These are phyloP conservation scores for Clistopyga incitator DNA, from an alignment of 2,888 invertebrate species.

Conservation along the genomic window DNA sequence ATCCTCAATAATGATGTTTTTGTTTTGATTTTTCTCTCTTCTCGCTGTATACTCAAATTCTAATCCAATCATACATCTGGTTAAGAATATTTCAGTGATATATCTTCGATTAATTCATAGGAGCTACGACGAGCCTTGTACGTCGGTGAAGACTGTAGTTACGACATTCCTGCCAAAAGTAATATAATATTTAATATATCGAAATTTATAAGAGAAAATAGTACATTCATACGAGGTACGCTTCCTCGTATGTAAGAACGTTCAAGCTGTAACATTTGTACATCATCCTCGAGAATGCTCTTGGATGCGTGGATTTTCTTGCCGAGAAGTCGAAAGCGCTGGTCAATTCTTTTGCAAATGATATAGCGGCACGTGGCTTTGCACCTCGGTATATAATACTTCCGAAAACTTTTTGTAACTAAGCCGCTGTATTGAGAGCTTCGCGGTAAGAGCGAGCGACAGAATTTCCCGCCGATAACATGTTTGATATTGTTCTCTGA, in stretches of 20 bases:
- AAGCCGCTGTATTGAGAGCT: conserved; percentile 42
- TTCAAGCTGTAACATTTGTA: conserved; percentile 33
- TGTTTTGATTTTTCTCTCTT: no score
- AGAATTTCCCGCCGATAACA: conserved; percentile 10
- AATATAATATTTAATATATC: conserved; percentile 79
- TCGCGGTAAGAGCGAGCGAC: conserved; percentile 23
- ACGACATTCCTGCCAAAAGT: conserved; percentile 83
- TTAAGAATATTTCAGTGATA: no score
- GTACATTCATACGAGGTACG: conserved; percentile 53
- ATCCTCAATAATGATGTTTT: no score
- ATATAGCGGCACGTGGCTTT: conserved; percentile 10
- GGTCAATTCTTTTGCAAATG: conserved; percentile 31
- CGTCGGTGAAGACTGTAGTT: conserved; percentile 75
- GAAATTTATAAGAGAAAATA: conserved; percentile 77
- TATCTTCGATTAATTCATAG: not conserved
- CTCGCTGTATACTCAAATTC: no score
- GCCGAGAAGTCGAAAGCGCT: not conserved
- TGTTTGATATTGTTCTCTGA: conserved; percentile 38
- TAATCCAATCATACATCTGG: no score
- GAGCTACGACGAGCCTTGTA: conserved; percentile 61
- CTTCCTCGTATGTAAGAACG: not conserved
- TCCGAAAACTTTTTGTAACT: conserved; percentile 24
- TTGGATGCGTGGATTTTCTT: conserved; percentile 13
- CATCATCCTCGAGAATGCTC: conserved; percentile 8
- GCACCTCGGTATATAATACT: conserved; percentile 27